Base-by-base conservation (phyloP, 2,113 vertebrate genomes). In the Periophthalmodon schlosseri region DNA sequence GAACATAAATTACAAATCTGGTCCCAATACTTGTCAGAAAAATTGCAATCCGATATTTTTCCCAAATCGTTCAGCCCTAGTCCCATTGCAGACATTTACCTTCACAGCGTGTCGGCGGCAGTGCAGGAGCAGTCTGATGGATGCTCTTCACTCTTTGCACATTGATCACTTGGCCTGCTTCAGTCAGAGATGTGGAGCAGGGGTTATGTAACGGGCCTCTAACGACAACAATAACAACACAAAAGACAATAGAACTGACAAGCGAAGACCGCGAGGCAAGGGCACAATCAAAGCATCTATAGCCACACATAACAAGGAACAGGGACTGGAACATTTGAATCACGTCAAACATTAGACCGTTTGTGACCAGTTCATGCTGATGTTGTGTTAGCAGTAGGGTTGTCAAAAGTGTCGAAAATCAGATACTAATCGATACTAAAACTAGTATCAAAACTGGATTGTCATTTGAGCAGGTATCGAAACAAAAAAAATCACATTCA, bases 181-280 rank as follows among this genome's bases (percentile, higher is more conserved):
- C 81, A 91, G 88, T 89, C 81, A 78, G 76, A 73, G 78, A 78
- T 83, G 79, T 79, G 79, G 86, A 91, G 87, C 88, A 85, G 84
- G 86, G 70, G 87, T 94, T 94, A 94, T 91, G 91, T 92, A 94
- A 94, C 79, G 86, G 78, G 82, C 78, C 81, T 75, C 74, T 1
- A 58, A 58, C 56, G 12, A 58, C 23, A 16, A 33, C 23, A 15
- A 16, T 24, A 57, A n/a, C 4, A n/a, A 21, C 58, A 76, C 70
- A 65, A 58, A 52, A 58, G 57, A 80, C 81, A 78, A 80, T 73
- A 78, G 82, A 82, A 74, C 86, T 77, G 80, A 82, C 76, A 76
- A 60, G 73, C 67, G 77, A 75, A 72, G 46, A 73, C 39, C 68
- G 76, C 52, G 81, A 84, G 74, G 79, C 74, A 81, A 85, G 78